Evolutionary conservation across 2,888 invertebrate genomes (phyloP).

Genomic region (Chymomyza procnemis): DNA sequence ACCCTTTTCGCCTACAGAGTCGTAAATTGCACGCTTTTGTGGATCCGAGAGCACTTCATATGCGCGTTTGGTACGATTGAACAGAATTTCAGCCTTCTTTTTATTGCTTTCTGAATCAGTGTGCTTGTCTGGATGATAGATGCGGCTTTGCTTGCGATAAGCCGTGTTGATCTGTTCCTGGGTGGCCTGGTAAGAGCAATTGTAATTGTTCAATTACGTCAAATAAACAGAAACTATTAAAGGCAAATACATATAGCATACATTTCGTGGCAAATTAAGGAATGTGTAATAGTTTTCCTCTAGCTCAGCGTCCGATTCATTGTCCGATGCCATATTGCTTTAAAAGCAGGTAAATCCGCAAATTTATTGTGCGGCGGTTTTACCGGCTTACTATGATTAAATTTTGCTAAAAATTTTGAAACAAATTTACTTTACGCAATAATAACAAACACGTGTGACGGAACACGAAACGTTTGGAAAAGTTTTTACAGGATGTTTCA

Average conservation of each 20-base stretch:
- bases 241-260: conserved; percentile 80
- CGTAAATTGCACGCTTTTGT: conserved; percentile 96
- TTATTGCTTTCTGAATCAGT: conserved; percentile 86
- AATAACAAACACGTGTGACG: conserved; percentile 64
- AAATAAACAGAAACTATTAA: neutral
- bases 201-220: conserved; percentile 5
- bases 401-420: conserved; percentile 61
- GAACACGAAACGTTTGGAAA: conserved; percentile 46
- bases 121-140: conserved; percentile 99
- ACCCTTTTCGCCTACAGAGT: conserved; percentile 91
- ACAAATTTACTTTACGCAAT: conserved; percentile 62
- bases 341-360: neutral
- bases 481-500: conserved; percentile 38
- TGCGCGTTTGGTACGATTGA: conserved; percentile 94
- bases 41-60: conserved; percentile 97
- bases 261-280: conserved; percentile 90
- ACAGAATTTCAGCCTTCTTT: conserved; percentile 93
- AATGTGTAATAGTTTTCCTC: conserved; percentile 94
- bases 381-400: conserved; percentile 46
- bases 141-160: conserved; percentile 92
- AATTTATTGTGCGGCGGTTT: conserved; percentile 29
- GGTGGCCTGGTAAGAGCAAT: conserved; percentile 84
- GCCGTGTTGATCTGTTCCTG: conserved; percentile 95
- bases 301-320: conserved; percentile 82
- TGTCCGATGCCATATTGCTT: conserved; percentile 78